Percentiles rank a stretch among this genome's conserved stretches.
These are phyloP conservation scores for Agrilus mali DNA, from an alignment of 2,888 invertebrate species.

Conservation along the genomic window DNA sequence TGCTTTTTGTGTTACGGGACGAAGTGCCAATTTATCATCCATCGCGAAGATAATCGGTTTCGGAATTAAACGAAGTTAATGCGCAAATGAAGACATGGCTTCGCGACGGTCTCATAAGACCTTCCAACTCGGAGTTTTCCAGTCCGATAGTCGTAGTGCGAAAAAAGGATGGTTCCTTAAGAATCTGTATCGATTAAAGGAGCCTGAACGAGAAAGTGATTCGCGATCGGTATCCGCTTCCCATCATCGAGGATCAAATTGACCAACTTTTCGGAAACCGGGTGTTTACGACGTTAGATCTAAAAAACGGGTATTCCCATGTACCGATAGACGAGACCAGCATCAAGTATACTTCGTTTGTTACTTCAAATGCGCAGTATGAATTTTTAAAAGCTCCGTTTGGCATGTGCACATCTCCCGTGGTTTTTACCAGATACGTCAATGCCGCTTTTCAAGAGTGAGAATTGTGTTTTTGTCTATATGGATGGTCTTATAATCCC, in stretches of 20 bases:
- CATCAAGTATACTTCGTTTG: slow-evolving; percentile 27
- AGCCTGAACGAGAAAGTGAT: slow-evolving; percentile 23
- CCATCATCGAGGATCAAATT: slow-evolving; percentile 26
- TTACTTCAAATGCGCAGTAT: slow-evolving; percentile 26
- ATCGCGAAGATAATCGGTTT: slow-evolving; percentile 16
- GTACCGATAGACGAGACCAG: slow-evolving; percentile 18
- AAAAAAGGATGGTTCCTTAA: slow-evolving; percentile 16
- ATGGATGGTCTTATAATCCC: too few relatives aligned
- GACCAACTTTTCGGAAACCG: slow-evolving; percentile 18
- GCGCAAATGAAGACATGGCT: slow-evolving; percentile 21
- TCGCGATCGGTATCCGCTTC: slow-evolving; percentile 22
- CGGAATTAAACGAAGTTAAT: slow-evolving; percentile 18
- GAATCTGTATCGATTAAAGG: slow-evolving; percentile 29
- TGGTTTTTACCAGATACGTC: too few relatives aligned
- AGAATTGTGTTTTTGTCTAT: slow-evolving; percentile 8
- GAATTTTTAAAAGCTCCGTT: slow-evolving; percentile 19
- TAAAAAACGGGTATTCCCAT: slow-evolving; percentile 27
- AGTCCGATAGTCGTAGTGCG: slow-evolving; percentile 21
- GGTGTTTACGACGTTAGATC: slow-evolving; percentile 21
- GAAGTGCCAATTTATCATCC: slow-evolving; percentile 18
- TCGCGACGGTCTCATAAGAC: slow-evolving; percentile 19
- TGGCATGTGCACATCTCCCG: too few relatives aligned
- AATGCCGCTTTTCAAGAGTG: neutral
- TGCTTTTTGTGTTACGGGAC: slow-evolving; percentile 20
- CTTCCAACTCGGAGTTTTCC: slow-evolving; percentile 22